Base-by-base conservation (phyloP, 2,113 vertebrate genomes). In the Arizona elegans region DNA sequence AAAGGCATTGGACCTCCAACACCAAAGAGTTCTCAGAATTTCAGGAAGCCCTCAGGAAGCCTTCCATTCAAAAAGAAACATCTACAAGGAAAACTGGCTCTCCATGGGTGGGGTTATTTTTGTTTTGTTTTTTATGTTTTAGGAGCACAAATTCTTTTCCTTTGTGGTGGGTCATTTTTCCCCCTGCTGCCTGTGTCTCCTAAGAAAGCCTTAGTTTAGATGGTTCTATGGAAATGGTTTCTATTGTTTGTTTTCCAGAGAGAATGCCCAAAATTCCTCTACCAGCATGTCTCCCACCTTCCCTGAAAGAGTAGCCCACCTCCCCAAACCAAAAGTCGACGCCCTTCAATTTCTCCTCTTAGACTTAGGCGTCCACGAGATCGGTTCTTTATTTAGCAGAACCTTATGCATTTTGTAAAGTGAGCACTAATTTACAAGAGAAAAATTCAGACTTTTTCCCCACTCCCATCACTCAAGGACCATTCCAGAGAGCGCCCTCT, bases 401-500 rank as follows among this genome's bases (percentile, higher is more conserved):
- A 3, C 19, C 81, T 70, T 86, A 26, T 53, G 23, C 17, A 29
- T 43, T 17, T 12, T 23, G 15, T 1, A 0, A 21, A 19, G 29
- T 26, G 38, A 91, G 33, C 52, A 81, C 53, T 90, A 86, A 12
- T 91, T 0, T 62, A 62, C 43, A 47, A 47, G 43, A 52, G 65
- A 59, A 93, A 21, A 65, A 52, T 91, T 0, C 53, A 90, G 86
- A 90, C 90, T 24, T 23, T 5, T 5, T 2, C 10, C 33, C 33
- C 21, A 58, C 91, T 93, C 85, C 62, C 90, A 21, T 88, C 87
- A 85, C 92, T 52, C 75, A 91, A 90, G 91, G 94, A 93, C 53
- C 87, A 91, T 53, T 91, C 88, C 38, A 8, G 92, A 89, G 96
- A 89, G 95, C 95, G 94, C 96, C 97, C 95, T 92, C 96, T 94